Evolutionary conservation across 2,888 invertebrate species (phyloP).

Genomic region (Frankliniella intonsa): DNA sequence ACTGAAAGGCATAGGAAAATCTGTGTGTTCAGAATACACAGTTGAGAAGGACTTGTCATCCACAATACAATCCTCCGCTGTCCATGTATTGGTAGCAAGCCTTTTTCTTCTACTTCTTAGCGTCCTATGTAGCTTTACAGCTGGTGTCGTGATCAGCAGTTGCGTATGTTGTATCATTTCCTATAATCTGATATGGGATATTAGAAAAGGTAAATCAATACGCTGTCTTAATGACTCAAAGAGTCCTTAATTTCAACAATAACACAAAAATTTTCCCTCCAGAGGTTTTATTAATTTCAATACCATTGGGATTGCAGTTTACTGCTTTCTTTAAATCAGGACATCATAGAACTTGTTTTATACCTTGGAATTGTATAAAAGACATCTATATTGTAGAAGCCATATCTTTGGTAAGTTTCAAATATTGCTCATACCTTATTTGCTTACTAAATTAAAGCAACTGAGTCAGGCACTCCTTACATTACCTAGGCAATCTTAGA

Average conservation of each 20-base stretch:
- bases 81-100: not conserved
- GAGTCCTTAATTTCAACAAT: not conserved
- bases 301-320: constrained; percentile 36
- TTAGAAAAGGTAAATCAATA: not conserved
- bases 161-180: not conserved
- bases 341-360: constrained; percentile 33
- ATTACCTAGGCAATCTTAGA: too few relatives aligned
- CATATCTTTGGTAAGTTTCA: constrained; percentile 29
- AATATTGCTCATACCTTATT: not conserved
- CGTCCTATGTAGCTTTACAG: not conserved
- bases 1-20: not conserved
- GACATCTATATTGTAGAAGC: constrained; percentile 37
- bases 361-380: constrained; percentile 36
- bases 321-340: constrained; percentile 35
- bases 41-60: not conserved
- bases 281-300: constrained; percentile 36
- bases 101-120: not conserved
- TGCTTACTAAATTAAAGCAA: not conserved
- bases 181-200: not conserved
- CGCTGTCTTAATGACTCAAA: too few relatives aligned
- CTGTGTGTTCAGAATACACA: not conserved
- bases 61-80: not conserved
- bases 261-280: not conserved
- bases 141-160: not conserved
- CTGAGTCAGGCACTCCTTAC: too few relatives aligned